Base-by-base conservation (phyloP, 2,888 invertebrate species). In the Drosophila phalerata region DNA sequence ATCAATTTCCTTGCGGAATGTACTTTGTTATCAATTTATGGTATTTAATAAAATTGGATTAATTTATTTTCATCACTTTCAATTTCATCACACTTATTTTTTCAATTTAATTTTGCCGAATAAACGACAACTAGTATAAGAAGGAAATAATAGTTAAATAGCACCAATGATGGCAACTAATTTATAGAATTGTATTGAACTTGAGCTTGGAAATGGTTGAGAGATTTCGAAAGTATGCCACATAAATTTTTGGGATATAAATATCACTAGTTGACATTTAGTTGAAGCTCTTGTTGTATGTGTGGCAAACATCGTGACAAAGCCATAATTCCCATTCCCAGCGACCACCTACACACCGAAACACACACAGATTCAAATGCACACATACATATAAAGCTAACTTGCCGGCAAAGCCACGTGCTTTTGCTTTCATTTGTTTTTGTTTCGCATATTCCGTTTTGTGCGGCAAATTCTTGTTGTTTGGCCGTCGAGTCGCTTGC, bases 391-490 rank as follows among this genome's bases (percentile, higher is more conserved):
- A 57, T n/a, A 37, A 52, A 55, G 53, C 22, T 61, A 52, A 49
- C 32, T 63, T 61, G 70, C 84, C 73, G 78, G 71, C 73, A 56
- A 70, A 62, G 69, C 61, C 79, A 81, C 79, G 82, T 77, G 83
- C 62, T 75, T 70, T 70, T 73, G 47, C 57, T 45, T 70, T 58
- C 55, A 56, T 66, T 81, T 73, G 70, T 76, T 70, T 68, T 85
- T 68, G 65, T 85, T 82, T 82, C 73, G 71, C 73, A 69, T 65
- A 71, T 74, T 81, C 61, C 67, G 71, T 60, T 73, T 73, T 81
- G 63, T 74, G 68, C 63, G 43, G 37, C 40, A 60, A 45, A 58
- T 74, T 65, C 71, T 52, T 32, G 48, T 60, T 66, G 47, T 56
- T 43, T 56, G 22, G 13, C 9, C 17, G 42, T 43, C 11, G 43